These are phyloP conservation scores for Drosophila eohydei DNA, from an alignment of 2,888 invertebrate species.

Conservation along the genomic window DNA sequence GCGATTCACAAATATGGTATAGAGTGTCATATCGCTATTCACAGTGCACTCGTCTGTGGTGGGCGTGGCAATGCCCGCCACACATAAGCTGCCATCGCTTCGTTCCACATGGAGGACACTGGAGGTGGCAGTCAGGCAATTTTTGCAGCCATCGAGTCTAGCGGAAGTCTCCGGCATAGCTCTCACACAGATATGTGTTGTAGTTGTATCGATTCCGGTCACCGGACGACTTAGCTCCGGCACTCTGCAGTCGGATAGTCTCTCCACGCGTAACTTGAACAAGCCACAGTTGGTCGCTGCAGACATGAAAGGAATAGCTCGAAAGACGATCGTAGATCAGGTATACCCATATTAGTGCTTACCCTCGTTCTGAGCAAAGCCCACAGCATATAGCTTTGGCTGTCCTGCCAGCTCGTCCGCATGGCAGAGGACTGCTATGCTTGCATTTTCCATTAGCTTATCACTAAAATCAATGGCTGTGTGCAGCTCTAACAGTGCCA, in stretches of 20 bases:
- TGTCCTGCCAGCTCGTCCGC: not conserved
- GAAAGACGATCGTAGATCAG: not conserved
- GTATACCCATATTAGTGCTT: not conserved
- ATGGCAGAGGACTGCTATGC: not conserved
- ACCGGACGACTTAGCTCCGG: not conserved
- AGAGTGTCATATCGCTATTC: not conserved
- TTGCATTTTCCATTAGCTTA: not conserved
- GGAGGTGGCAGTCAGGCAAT: constrained; percentile 37
- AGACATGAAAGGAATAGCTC: not conserved
- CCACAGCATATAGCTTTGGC: constrained; percentile 10
- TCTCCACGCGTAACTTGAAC: not conserved
- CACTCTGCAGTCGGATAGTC: not conserved
- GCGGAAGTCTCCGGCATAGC: not conserved
- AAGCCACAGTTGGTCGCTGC: constrained; percentile 6
- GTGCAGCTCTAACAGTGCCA: not conserved
- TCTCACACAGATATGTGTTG: constrained; percentile 29
- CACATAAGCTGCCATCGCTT: constrained; percentile 33
- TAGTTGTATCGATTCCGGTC: not conserved
- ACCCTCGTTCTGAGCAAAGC: constrained; percentile 14
- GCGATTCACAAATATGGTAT: constrained; percentile 2
- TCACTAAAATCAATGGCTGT: not conserved
- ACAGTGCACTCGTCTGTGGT: constrained; percentile 18
- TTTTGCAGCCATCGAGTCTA: not conserved
- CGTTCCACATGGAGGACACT: constrained; percentile 50
- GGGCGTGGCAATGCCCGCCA: constrained; percentile 53